Conservation (phyloP, 1,140 invertebrate genomes). For the Laodelphax striatellus region DNA sequence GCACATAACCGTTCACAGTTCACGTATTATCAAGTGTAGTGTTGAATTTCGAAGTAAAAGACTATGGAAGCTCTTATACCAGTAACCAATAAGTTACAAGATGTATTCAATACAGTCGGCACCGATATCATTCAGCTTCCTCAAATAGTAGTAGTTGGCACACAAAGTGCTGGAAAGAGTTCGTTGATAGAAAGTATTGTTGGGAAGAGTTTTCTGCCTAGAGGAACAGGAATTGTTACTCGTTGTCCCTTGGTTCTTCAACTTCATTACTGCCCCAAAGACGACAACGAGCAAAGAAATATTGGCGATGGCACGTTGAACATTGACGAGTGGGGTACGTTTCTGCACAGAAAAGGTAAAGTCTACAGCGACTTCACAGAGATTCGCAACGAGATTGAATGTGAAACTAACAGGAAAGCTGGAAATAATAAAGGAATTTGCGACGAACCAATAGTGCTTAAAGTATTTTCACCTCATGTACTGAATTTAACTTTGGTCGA, state of each 20-base stretch:
- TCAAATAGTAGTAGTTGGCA: conserved; percentile 96
- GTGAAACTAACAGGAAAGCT: conserved; percentile 56
- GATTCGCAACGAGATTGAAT: conserved; percentile 59
- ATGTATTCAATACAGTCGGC: conserved; percentile 99
- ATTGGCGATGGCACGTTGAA: conserved; percentile 31
- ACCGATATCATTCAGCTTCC: conserved; percentile 94
- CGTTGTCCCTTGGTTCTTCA: conserved; percentile 87
- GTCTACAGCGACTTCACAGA: conserved; percentile 53
- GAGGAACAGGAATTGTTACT: conserved; percentile 95
- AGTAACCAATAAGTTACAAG: conserved; percentile 98
- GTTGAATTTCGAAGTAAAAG: neutral
- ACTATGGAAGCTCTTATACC: conserved; percentile 78
- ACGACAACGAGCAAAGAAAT: neutral
- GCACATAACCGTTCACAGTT: neutral
- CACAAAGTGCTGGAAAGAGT: conserved; percentile 98
- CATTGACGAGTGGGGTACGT: conserved; percentile 53
- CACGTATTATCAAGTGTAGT: neutral
- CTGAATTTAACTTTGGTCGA: conserved; percentile 48
- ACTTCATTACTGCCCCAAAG: conserved; percentile 44
- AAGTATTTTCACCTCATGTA: conserved; percentile 58
- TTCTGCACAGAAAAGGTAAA: conserved; percentile 53
- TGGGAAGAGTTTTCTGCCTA: conserved; percentile 81
- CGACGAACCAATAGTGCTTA: conserved; percentile 52
- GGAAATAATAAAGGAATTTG: conserved; percentile 62
- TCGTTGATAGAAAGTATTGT: conserved; percentile 97